A percentile compares a stretch with the other conserved stretches of the same genome.
Evolutionary conservation across 2,888 invertebrate species (phyloP).

Genomic region (Epinotia brunnichana): DNA sequence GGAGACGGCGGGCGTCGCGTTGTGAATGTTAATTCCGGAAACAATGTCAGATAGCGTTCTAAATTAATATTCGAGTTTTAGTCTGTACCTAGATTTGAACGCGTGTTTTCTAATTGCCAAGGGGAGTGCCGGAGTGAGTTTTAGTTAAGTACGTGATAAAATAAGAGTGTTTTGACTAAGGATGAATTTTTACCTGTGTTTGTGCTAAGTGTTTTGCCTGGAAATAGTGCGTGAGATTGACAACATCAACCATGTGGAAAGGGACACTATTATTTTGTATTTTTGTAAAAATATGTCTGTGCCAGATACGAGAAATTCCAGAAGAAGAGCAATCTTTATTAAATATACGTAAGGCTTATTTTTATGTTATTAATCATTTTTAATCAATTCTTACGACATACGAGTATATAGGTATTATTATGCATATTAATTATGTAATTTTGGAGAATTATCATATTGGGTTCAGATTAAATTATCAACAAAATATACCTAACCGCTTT

Average conservation of each 20-base stretch:
- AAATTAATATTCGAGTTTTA: background rate
- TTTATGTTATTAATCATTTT: too few relatives aligned
- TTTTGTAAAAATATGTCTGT: slow-evolving; percentile 20
- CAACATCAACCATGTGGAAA: slow-evolving; percentile 19
- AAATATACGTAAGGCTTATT: slow-evolving; percentile 25
- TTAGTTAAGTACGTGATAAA: background rate
- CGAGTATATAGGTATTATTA: too few relatives aligned
- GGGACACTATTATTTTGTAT: slow-evolving; percentile 18
- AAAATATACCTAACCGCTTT: too few relatives aligned
- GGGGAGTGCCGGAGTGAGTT: background rate
- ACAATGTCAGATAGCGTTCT: slow-evolving; percentile 24
- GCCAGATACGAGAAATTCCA: background rate
- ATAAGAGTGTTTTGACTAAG: background rate
- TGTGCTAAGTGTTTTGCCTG: background rate
- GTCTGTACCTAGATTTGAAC: background rate
- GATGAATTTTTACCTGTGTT: background rate
- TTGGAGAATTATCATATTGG: too few relatives aligned
- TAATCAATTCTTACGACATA: too few relatives aligned
- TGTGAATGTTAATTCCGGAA: slow-evolving; percentile 45
- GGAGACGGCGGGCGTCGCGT: slow-evolving; percentile 50
- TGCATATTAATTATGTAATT: too few relatives aligned
- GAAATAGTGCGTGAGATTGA: background rate
- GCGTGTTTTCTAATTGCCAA: background rate
- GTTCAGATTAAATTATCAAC: too few relatives aligned
- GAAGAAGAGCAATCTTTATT: slow-evolving; percentile 19